A percentile compares a stretch with the other conserved stretches of the same genome.
phyloP scores from a whole-genome alignment of 1,140 invertebrate genomes.

The Orchesella cincta region DNA sequence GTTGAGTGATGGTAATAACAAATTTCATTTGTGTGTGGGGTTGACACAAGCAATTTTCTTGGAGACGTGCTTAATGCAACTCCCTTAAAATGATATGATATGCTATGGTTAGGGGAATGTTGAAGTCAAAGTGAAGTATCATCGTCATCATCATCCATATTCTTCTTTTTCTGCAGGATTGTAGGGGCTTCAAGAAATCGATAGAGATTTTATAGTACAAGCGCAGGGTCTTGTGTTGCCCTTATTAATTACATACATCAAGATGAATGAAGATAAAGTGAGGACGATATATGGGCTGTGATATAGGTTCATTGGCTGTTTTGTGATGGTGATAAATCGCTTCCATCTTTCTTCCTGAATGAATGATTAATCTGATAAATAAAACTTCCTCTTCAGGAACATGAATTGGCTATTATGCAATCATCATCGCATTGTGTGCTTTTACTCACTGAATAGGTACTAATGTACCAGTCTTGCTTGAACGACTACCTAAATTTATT shows the following conservation, averaged over 20 bases:
- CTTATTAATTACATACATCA: background rate
- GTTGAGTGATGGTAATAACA: background rate
- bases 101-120: background rate
- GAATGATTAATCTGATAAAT: background rate
- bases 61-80: background rate
- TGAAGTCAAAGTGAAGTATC: too few relatives aligned
- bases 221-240: background rate
- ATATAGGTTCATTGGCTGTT: background rate
- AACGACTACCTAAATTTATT: background rate
- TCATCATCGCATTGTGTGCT: background rate
- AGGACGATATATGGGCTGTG: too few relatives aligned
- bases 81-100: background rate
- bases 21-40: background rate
- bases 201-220: background rate
- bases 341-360: background rate
- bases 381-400: too few relatives aligned
- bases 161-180: background rate
- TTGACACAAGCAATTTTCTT: background rate
- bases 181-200: background rate
- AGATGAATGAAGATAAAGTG: background rate
- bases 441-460: too few relatives aligned
- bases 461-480: background rate
- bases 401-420: background rate
- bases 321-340: background rate
- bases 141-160: background rate